A percentile compares a stretch with the other conserved stretches of the same genome.
Evolutionary conservation across 2,113 vertebrate species (phyloP).

Genomic region (Echinops telfairi): DNA sequence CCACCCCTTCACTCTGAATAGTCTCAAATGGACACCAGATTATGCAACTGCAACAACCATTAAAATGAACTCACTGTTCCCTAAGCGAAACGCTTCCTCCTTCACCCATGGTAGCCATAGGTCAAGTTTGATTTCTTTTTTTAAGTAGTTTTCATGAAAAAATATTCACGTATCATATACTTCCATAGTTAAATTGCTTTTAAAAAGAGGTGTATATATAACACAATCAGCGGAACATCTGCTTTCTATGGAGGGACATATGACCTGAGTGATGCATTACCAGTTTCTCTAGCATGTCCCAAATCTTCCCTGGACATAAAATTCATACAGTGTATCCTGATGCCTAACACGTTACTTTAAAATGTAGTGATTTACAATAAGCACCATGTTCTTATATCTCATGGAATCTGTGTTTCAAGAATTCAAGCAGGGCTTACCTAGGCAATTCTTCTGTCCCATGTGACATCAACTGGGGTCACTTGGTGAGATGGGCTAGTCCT

Average conservation of each 20-base stretch:
- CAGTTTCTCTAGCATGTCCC: not conserved
- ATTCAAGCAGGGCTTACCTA: not conserved
- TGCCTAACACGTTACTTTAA: conserved; percentile 6
- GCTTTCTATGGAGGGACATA: not conserved
- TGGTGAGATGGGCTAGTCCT: not conserved
- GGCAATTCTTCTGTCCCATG: not conserved
- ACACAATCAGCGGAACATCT: not conserved
- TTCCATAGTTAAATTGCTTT: no score
- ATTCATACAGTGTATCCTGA: not conserved
- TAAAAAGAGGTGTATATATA: not conserved
- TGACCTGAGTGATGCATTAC: no score
- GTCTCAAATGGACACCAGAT: no score
- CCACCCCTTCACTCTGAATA: no score
- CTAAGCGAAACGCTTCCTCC: no score
- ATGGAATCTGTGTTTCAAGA: not conserved
- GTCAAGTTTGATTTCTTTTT: no score
- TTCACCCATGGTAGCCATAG: no score
- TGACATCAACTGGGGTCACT: not conserved
- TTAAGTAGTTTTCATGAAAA: no score
- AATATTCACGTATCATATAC: no score
- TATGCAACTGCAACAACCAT: no score
- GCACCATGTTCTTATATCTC: conserved; percentile 12
- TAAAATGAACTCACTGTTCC: no score
- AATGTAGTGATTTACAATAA: conserved; percentile 45
- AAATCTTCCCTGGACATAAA: not conserved